phyloP scores from a whole-genome alignment of 2,113 vertebrate genomes.

The Progne subis region DNA sequence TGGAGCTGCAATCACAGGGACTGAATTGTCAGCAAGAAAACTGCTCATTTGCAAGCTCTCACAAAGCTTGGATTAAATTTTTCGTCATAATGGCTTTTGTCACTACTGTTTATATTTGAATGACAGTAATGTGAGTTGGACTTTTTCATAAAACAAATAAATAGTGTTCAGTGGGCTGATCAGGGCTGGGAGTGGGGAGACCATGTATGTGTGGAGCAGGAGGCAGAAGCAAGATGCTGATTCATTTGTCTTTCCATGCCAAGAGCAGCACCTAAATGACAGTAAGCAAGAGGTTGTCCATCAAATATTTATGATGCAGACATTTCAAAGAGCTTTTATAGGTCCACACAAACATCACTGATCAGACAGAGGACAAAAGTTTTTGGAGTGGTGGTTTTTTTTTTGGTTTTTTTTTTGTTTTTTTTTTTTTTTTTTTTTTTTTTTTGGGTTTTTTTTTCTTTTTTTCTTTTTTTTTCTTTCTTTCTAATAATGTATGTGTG shows the following conservation, averaged over 20 bases:
- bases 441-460: too few species aligned
- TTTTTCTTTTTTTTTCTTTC: background rate
- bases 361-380: background rate
- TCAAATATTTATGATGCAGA: conserved; percentile 71
- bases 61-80: conserved; percentile 1
- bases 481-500: background rate
- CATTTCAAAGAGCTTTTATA: conserved; percentile 56
- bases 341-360: background rate
- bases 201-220: background rate
- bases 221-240: conserved; percentile 30
- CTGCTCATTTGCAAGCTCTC: background rate
- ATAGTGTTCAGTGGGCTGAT: background rate
- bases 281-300: conserved; percentile 58
- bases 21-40: background rate
- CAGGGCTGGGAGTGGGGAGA: background rate
- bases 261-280: conserved; percentile 20
- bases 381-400: background rate
- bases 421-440: background rate
- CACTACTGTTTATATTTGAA: background rate
- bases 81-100: conserved; percentile 15
- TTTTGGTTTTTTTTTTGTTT: background rate
- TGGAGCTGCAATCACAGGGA: background rate
- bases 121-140: background rate
- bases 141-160: background rate
- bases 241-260: conserved; percentile 21